Conservation (phyloP, 2,797 vertebrate species). For the Parambassis ranga region DNA sequence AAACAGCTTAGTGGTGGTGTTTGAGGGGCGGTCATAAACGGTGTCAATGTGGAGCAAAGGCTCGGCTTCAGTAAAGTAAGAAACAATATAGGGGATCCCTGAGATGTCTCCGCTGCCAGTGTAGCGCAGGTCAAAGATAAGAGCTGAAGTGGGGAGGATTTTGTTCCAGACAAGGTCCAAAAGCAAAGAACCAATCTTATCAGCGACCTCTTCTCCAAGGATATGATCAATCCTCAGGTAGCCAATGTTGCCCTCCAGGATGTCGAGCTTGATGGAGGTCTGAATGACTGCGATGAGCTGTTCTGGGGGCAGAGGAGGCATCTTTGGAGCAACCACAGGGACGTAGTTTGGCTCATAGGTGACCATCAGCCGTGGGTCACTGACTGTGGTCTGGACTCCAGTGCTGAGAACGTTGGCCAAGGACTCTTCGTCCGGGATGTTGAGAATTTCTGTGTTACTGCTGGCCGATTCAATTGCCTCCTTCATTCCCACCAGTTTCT, state of each 20-base stretch:
- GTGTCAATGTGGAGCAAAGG: conserved; percentile 88
- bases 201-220: conserved; percentile 84
- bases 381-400: conserved; percentile 86
- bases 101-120: conserved; percentile 86
- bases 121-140: conserved; percentile 91
- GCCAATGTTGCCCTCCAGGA: conserved; percentile 88
- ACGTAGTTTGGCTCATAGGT: conserved; percentile 86
- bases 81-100: conserved; percentile 90
- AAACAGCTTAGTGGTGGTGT: conserved; percentile 87
- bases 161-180: conserved; percentile 89
- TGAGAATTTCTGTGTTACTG: conserved; percentile 87
- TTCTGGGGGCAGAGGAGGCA: conserved; percentile 78
- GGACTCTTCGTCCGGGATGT: conserved; percentile 84
- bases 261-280: conserved; percentile 82
- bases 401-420: conserved; percentile 85
- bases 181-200: conserved; percentile 85
- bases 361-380: conserved; percentile 85
- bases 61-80: conserved; percentile 85
- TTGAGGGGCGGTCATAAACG: conserved; percentile 87
- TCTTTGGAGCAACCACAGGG: conserved; percentile 45
- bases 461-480: conserved; percentile 86
- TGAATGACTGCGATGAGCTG: conserved; percentile 85
- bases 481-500: conserved; percentile 90
- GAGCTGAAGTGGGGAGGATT: conserved; percentile 86
- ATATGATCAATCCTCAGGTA: conserved; percentile 93